Evolutionary conservation across 2,888 invertebrate genomes (phyloP).

Genomic region (Oeneis ivallda): DNA sequence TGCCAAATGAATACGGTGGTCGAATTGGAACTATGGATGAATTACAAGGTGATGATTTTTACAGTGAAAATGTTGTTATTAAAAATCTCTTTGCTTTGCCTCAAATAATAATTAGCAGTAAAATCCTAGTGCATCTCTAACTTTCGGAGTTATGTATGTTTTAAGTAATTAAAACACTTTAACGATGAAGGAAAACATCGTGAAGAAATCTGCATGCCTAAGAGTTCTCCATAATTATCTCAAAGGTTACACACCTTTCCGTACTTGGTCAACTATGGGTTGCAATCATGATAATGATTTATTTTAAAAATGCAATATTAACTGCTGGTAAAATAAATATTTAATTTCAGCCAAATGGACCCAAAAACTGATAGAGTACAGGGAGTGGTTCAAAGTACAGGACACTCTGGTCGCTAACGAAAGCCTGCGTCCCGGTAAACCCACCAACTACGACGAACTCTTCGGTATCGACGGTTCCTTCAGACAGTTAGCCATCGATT

Average conservation of each 20-base stretch:
- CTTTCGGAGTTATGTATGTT: too few species aligned
- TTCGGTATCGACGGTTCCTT: constrained; percentile 95
- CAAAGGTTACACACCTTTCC: too few species aligned
- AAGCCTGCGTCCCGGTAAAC: constrained; percentile 88
- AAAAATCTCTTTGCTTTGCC: too few species aligned
- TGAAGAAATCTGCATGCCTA: too few species aligned
- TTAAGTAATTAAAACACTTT: too few species aligned
- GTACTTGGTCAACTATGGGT: too few species aligned
- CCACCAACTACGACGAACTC: constrained; percentile 91
- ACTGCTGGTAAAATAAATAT: not conserved
- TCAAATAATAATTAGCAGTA: too few species aligned
- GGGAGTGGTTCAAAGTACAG: constrained; percentile 90
- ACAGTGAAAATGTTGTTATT: not conserved
- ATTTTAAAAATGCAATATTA: too few species aligned
- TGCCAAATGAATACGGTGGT: constrained; percentile 93
- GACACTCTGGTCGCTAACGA: constrained; percentile 90
- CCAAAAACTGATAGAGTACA: constrained; percentile 86
- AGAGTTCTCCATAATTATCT: too few species aligned
- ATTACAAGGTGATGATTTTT: constrained; percentile 82
- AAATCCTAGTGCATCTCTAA: too few species aligned
- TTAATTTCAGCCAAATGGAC: constrained; percentile 86
- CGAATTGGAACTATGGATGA: constrained; percentile 85
- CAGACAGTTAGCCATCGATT: constrained; percentile 91
- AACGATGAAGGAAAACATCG: too few species aligned
- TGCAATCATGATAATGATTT: too few species aligned